Evolutionary conservation across 2,888 invertebrate species (phyloP), one percentile per base, ranked within the genome.

Genomic region (Nowickia ferox): DNA sequence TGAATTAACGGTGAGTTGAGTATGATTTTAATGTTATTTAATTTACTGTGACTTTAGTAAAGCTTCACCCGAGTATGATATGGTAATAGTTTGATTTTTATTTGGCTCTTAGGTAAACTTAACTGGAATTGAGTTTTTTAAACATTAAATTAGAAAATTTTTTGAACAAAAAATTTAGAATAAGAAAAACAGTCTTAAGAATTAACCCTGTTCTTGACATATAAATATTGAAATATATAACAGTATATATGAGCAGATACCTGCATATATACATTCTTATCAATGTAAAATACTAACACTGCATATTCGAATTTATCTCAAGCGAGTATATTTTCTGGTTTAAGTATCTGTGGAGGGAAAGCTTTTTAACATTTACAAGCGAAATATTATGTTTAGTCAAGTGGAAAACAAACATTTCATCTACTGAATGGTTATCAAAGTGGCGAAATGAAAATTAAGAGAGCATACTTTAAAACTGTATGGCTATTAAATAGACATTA

Each of bases 361-460:
- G 38, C 53, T 55, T 77, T 68, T 66, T 15, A 53, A 15, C 66
- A 80, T 75, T 55, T 53, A 48, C 57, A 63, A 38, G 38, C n/a
- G 19, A 55, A 53, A 44, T 53, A 66, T 81, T 78, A 59, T 40
- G 55, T 57, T 10, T 61, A 86, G 84, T 86, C 78, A 81, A 87
- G 85, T 86, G 85, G 79, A 87, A 87, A 84, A 71, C 79, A 87
- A 85, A 86, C 82, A 84, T 86, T 87, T 82, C 84, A 53, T 72
- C 74, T 69, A 87, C 86, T 84, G 81, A 88, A 87, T 82, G 82
- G 82, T 78, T 86, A 74, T 38, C 72, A 78, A 63, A 66, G 84
- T 81, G 81, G 74, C 79, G 79, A 75, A 59, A 81, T 76, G 72
- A 79, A 82, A 55, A 63, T 84, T 68, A 72, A 76, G 66, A 69